Percentiles rank a stretch among this genome's conserved stretches.
Conservation (phyloP, 2,797 vertebrate species). For the Harpagifer antarcticus region DNA sequence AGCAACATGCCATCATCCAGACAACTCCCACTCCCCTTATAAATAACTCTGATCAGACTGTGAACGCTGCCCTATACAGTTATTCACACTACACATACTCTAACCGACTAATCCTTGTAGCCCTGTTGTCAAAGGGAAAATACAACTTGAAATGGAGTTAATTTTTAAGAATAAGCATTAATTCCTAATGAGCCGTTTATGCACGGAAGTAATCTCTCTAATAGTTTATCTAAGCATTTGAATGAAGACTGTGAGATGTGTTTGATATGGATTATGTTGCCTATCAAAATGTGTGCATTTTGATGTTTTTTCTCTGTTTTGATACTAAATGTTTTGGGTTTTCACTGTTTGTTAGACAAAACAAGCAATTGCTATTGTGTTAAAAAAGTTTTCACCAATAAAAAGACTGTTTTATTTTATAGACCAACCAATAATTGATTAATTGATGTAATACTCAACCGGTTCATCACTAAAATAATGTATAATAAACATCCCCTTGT, state of each 20-base stretch:
- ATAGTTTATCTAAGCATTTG: no score
- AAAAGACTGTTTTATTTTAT: neutral
- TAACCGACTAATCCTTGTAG: neutral
- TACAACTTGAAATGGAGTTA: neutral
- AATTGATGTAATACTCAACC: neutral
- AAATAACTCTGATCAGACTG: constrained; percentile 61
- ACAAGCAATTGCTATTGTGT: neutral
- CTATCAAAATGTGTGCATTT: neutral
- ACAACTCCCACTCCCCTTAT: constrained; percentile 65
- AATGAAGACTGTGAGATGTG: neutral
- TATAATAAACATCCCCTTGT: neutral
- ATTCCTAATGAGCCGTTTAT: neutral
- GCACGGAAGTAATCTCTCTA: neutral
- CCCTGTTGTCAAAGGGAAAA: constrained; percentile 14
- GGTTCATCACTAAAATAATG: neutral
- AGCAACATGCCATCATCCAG: constrained; percentile 34
- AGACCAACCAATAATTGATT: neutral
- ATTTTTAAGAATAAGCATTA: neutral
- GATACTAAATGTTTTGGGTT: neutral
- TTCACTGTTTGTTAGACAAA: neutral
- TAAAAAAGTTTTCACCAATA: neutral
- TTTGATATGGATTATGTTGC: neutral
- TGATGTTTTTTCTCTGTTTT: neutral
- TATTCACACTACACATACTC: constrained; percentile 32
- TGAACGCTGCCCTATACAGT: constrained; percentile 20